Base-by-base conservation (phyloP, 1,140 invertebrate genomes). In the Scaptomyza montana region DNA sequence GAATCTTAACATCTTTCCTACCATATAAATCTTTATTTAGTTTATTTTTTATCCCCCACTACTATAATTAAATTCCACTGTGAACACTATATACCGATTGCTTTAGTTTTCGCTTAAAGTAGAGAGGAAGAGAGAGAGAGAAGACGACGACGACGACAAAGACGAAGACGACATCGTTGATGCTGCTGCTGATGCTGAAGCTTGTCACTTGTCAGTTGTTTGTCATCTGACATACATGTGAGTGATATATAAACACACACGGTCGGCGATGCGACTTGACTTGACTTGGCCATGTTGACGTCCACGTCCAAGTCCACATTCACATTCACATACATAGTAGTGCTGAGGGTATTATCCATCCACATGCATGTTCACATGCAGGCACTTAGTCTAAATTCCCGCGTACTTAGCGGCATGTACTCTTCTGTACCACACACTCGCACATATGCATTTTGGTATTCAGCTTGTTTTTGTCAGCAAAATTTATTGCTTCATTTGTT, bases 171-270 rank as follows among this genome's bases (percentile, higher is more conserved):
- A 51, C 33, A 49, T 12, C 12, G 39, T 12, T 41, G 39, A 41
- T 41, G 76, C 53, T 53, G 76, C 76, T 68, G 82, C 33, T 55
- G 75, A 77, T 66, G 80, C 79, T 89, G 79, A 87, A 80, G 77
- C 84, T 89, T 89, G 84, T 89, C 85, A 89, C 84, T 89, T 89
- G 84, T 89, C 84, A 89, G 85, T 89, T 89, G 84, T 89, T 89
- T 89, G 85, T 89, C 84, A 89, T 89, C 77, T 84, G 84, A 89
- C 84, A 89, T 84, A 84, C 74, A 89, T 84, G 80, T 80, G 85
- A 89, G 84, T 87, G 84, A 87, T 87, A 89, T 87, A 89, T 89
- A 87, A 87, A 89, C 84, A 87, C 84, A 84, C 85, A 74, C 79
- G 74, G 70, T 56, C 51, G 60, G 61, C 55, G 21, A 64, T 61